phyloP scores from a whole-genome alignment of 2,888 invertebrate species.

The Mongoloraphidia duomilia region DNA sequence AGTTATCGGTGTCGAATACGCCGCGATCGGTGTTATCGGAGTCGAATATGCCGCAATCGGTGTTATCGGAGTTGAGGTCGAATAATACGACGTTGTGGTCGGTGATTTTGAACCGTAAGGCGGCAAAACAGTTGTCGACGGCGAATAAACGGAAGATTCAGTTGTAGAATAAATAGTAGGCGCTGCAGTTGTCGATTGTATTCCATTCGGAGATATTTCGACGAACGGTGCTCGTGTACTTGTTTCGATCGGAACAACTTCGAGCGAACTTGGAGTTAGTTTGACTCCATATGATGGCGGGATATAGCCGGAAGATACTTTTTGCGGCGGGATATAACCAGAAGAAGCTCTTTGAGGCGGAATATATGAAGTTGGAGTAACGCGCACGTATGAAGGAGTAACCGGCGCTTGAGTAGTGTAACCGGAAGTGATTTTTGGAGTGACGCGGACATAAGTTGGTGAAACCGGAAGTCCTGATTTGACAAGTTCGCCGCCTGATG shows the following conservation, averaged over 20 bases:
- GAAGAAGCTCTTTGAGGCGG: no score
- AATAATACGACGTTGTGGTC: conserved; percentile 10
- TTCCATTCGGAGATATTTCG: conserved; percentile 17
- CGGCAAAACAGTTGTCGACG: conserved; percentile 4
- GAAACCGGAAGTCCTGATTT: conserved; percentile 29
- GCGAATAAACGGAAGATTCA: conserved; percentile 9
- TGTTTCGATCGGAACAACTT: conserved; percentile 12
- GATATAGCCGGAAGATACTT: conserved; percentile 7
- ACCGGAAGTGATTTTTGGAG: conserved; percentile 7
- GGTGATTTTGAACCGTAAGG: conserved; percentile 1
- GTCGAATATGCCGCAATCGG: conserved; percentile 24
- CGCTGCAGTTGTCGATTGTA: conserved; percentile 23
- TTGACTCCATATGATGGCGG: neutral
- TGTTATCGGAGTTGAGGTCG: conserved; percentile 21
- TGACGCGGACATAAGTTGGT: conserved; percentile 4
- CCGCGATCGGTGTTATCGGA: conserved; percentile 15
- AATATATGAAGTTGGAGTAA: neutral
- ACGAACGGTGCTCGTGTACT: conserved; percentile 18
- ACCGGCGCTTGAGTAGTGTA: conserved; percentile 7
- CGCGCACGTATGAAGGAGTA: neutral
- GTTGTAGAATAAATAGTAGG: conserved; percentile 22
- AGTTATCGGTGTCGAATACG: conserved; percentile 8
- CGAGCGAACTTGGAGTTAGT: neutral
- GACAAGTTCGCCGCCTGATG: conserved; percentile 48
- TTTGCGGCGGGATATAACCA: conserved; percentile 3